Conservation (phyloP, 2,888 invertebrate genomes). For the Eumacrocentrus americanus region DNA sequence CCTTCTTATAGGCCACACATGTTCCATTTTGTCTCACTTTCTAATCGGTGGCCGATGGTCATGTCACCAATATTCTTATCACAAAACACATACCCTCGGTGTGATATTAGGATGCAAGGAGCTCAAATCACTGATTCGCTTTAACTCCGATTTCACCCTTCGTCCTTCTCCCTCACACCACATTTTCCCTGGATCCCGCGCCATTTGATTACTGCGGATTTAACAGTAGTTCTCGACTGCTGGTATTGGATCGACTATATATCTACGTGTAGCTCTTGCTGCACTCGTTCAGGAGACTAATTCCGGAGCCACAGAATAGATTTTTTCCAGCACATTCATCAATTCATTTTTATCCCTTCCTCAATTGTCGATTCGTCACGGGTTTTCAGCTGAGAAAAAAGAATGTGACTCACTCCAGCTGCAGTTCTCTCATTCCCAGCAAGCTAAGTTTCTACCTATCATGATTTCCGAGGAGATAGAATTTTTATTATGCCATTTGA, state of each 20-base stretch:
- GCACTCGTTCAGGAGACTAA: constrained; percentile 19
- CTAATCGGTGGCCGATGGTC: not conserved
- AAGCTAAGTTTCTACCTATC: too few relatives aligned
- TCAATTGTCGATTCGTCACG: constrained; percentile 13
- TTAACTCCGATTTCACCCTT: constrained; percentile 1
- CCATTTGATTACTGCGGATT: constrained; percentile 52
- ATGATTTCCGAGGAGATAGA: constrained; percentile 38
- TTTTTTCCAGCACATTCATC: constrained; percentile 15
- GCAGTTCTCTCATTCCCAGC: too few relatives aligned
- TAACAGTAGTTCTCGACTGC: constrained; percentile 45
- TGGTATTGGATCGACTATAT: too few relatives aligned
- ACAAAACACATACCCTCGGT: not conserved
- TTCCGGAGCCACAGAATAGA: not conserved
- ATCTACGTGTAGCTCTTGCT: not conserved
- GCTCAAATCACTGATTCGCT: constrained; percentile 5
- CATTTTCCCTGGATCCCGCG: constrained; percentile 9
- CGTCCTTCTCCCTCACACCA: not conserved
- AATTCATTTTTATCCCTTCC: constrained; percentile 11
- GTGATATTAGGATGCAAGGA: not conserved
- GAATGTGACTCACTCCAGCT: not conserved
- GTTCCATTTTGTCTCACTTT: not conserved
- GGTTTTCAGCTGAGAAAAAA: not conserved
- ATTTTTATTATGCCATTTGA: constrained; percentile 46
- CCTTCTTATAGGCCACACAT: not conserved
- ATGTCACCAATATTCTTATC: constrained; percentile 3